These are phyloP conservation scores for Drosophila tanythrix DNA, from an alignment of 2,888 invertebrate species.

Conservation along the genomic window DNA sequence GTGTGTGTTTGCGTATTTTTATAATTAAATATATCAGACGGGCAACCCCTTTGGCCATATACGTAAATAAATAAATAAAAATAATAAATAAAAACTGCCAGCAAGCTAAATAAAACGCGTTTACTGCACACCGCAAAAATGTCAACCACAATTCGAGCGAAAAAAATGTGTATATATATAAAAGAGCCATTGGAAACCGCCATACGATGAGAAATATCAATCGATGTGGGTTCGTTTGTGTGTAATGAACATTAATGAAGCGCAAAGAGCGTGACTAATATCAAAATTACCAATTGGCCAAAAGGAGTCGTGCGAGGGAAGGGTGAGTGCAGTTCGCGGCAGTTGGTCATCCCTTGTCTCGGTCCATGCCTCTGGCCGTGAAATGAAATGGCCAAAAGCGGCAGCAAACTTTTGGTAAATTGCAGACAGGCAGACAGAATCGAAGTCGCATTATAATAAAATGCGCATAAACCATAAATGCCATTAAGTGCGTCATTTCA, in stretches of 20 bases:
- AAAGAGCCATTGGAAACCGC: slow-evolving; percentile 60
- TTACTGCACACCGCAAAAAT: slow-evolving; percentile 71
- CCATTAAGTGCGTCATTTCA: slow-evolving; percentile 79
- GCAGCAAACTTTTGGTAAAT: slow-evolving; percentile 33
- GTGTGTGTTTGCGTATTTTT: slow-evolving; percentile 61
- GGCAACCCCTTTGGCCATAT: slow-evolving; percentile 61
- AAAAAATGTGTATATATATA: slow-evolving; percentile 14
- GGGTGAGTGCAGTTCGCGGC: slow-evolving; percentile 53
- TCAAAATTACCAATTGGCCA: slow-evolving; percentile 80
- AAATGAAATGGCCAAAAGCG: slow-evolving; percentile 50
- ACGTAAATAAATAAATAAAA: slow-evolving; percentile 48
- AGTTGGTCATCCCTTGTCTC: slow-evolving; percentile 42
- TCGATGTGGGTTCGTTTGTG: slow-evolving; percentile 80
- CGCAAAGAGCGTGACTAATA: slow-evolving; percentile 81
- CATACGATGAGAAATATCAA: slow-evolving; percentile 74
- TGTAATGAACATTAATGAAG: slow-evolving; percentile 81
- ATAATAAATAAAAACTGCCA: slow-evolving; percentile 35
- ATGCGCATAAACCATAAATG: slow-evolving; percentile 76
- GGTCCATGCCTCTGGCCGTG: not conserved
- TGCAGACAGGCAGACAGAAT: slow-evolving; percentile 35
- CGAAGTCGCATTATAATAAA: slow-evolving; percentile 67
- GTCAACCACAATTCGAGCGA: slow-evolving; percentile 69
- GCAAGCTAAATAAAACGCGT: slow-evolving; percentile 60
- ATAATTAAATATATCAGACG: slow-evolving; percentile 72
- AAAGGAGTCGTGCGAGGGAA: slow-evolving; percentile 45